phyloP scores from a whole-genome alignment of 2,797 vertebrate genomes.

The Manis pentadactyla region DNA sequence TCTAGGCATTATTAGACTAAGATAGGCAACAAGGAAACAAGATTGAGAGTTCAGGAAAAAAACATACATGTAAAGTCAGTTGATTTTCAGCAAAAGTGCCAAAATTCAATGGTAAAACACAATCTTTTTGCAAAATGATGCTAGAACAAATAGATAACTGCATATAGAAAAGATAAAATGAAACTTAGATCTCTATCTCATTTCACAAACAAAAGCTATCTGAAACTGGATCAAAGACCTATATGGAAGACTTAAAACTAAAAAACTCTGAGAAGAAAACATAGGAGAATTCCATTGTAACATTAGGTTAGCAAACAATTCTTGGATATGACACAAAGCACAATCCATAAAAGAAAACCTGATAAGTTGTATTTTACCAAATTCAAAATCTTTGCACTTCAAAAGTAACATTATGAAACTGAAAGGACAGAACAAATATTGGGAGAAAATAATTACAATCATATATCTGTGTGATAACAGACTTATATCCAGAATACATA shows the following conservation, averaged over 20 bases:
- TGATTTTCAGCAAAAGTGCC: not conserved
- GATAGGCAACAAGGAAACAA: not conserved
- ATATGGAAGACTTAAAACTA: not conserved
- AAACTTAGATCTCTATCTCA: not conserved
- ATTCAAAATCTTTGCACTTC: not conserved
- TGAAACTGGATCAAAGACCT: not conserved
- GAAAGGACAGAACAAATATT: not conserved
- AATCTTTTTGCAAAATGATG: not conserved
- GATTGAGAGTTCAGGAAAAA: not conserved
- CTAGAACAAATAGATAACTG: not conserved
- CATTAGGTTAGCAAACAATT: not conserved
- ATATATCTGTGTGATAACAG: not conserved
- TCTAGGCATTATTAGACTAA: not conserved
- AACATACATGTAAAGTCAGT: not conserved
- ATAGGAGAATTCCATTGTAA: not conserved
- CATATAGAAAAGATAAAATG: not conserved
- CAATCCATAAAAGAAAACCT: not conserved
- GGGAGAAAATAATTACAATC: not conserved
- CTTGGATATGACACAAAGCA: not conserved
- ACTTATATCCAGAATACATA: not conserved
- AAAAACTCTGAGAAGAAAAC: not conserved
- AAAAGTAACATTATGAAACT: not conserved
- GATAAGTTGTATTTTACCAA: not conserved
- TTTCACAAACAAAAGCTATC: not conserved
- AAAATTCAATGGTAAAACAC: not conserved